phyloP scores from a whole-genome alignment of 2,113 vertebrate genomes.

The Mola mola region DNA sequence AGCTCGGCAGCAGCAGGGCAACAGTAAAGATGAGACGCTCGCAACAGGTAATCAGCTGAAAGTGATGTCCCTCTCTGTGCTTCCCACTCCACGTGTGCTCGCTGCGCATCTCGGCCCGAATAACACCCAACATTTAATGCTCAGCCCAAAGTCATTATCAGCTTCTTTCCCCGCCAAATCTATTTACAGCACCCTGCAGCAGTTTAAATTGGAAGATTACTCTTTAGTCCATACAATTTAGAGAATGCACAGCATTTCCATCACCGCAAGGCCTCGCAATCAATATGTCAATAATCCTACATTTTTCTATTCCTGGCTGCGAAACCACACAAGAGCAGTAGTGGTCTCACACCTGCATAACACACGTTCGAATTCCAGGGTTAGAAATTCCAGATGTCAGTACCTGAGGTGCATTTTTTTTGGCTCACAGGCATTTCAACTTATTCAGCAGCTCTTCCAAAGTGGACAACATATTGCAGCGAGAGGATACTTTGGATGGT shows the following conservation, averaged over 20 bases:
- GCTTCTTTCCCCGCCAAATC: conserved; percentile 54
- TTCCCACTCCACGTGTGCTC: conserved; percentile 26
- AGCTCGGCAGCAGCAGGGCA: conserved; percentile 8
- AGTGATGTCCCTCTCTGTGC: conserved; percentile 27
- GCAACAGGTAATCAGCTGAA: conserved; percentile 18
- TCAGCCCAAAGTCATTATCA: conserved; percentile 52
- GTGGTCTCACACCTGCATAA: too few species aligned
- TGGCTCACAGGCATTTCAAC: conserved; percentile 7
- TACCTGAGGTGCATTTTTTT: conserved; percentile 10
- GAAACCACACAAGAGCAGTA: neutral
- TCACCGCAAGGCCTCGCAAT: conserved; percentile 60
- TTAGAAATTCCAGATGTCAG: conserved; percentile 4
- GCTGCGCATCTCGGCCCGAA: conserved; percentile 36
- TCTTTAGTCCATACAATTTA: conserved; percentile 66
- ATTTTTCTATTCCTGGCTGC: conserved; percentile 33
- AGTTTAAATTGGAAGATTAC: conserved; percentile 73
- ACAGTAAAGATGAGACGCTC: neutral
- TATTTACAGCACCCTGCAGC: conserved; percentile 53
- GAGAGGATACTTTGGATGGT: neutral
- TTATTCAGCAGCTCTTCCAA: conserved; percentile 12
- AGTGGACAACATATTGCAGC: conserved; percentile 33
- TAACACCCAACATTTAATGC: conserved; percentile 43
- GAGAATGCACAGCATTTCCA: conserved; percentile 61
- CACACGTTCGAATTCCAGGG: too few species aligned
- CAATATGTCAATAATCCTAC: conserved; percentile 68